phyloP scores from a whole-genome alignment of 2,113 vertebrate species.

The Catharus fuscescens region DNA sequence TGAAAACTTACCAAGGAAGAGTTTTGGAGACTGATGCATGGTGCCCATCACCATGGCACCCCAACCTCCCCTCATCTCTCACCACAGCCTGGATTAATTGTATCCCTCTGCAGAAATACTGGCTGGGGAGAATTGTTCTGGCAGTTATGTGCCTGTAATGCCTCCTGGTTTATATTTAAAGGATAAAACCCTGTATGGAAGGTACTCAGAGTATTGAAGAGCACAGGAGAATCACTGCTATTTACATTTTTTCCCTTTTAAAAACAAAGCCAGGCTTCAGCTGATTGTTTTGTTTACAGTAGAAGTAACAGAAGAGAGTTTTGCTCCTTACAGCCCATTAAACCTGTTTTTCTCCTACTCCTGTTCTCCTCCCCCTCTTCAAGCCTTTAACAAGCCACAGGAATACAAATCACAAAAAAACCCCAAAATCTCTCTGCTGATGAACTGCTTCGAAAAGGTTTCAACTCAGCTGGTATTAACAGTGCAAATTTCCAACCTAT shows the following conservation, averaged over 20 bases:
- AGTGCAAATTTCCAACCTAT: constrained; percentile 61
- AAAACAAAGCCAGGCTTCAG: constrained; percentile 42
- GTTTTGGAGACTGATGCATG: not conserved
- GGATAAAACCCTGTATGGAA: not conserved
- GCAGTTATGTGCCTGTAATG: not conserved
- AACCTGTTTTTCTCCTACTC: constrained; percentile 65
- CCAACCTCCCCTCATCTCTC: not conserved
- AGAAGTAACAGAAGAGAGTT: constrained; percentile 59
- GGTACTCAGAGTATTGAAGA: not conserved
- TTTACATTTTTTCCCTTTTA: constrained; percentile 15
- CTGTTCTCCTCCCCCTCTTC: constrained; percentile 36
- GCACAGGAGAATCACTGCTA: constrained; percentile 29
- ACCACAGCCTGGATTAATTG: not conserved
- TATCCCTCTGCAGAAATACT: not conserved
- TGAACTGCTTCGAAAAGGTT: constrained; percentile 68
- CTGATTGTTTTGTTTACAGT: constrained; percentile 61
- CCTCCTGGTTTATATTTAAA: constrained; percentile 9
- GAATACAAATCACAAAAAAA: constrained; percentile 57
- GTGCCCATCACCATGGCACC: not conserved
- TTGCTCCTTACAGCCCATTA: constrained; percentile 67
- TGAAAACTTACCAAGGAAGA: not conserved
- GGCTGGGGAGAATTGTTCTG: not conserved
- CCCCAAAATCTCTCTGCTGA: constrained; percentile 42
- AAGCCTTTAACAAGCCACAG: constrained; percentile 41
- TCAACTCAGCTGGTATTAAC: constrained; percentile 59